Conservation (phyloP, 1,140 invertebrate genomes). For the Drosophila serrata region DNA sequence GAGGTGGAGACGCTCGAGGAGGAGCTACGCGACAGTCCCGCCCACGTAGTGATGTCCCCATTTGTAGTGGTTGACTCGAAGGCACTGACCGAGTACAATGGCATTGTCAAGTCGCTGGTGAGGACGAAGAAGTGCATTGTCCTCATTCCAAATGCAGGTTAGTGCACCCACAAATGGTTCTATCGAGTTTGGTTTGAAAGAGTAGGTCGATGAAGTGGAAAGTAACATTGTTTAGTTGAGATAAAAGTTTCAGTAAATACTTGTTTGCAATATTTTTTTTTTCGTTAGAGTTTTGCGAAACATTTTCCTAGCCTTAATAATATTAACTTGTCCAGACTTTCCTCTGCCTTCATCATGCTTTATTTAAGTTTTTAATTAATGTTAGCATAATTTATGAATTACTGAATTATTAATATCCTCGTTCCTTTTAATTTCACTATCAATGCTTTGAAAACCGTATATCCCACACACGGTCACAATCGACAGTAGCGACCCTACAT, state of each 20-base stretch:
- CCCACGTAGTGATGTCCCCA: constrained; percentile 88
- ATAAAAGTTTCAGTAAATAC: not conserved
- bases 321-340: not conserved
- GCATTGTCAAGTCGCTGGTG: constrained; percentile 92
- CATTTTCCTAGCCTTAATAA: not conserved
- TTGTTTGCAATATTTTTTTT: not conserved
- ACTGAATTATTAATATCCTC: not conserved
- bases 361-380: not conserved
- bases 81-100: constrained; percentile 90
- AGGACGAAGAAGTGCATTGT: constrained; percentile 91
- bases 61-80: constrained; percentile 92
- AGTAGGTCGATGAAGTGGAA: not conserved
- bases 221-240: not conserved
- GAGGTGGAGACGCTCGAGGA: constrained; percentile 90
- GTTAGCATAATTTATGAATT: not conserved
- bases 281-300: not conserved
- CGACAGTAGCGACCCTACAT: not conserved
- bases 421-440: not conserved
- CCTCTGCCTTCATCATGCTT: not conserved
- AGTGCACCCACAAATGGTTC: constrained; percentile 68
- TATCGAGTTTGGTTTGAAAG: constrained; percentile 6
- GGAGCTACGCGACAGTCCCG: constrained; percentile 72
- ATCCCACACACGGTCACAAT: not conserved
- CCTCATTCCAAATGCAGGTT: constrained; percentile 92
- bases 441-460: not conserved